These are phyloP conservation scores for Aleiodes testaceus DNA, from an alignment of 2,888 invertebrate species.

Conservation along the genomic window DNA sequence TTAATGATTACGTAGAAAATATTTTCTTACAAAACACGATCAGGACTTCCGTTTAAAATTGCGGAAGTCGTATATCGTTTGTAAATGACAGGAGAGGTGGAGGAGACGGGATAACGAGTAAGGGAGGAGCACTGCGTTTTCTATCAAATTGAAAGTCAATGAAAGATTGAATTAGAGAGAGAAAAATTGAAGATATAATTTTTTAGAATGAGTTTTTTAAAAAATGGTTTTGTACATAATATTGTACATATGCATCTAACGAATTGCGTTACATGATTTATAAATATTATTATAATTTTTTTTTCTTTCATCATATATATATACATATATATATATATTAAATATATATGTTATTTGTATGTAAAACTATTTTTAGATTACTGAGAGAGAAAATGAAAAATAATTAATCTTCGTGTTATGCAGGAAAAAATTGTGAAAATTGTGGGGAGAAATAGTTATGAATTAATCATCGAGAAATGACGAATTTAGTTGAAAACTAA, in stretches of 20 bases:
- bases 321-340: constrained; percentile 43
- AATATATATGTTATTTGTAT: constrained; percentile 49
- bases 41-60: constrained; percentile 21
- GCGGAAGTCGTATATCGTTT: constrained; percentile 17
- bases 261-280: constrained; percentile 59
- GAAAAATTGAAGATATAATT: constrained; percentile 24
- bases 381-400: constrained; percentile 22
- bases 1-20: constrained; percentile 21
- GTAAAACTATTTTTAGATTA: constrained; percentile 46
- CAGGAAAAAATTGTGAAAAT: too few species aligned
- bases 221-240: constrained; percentile 62
- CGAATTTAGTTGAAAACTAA: too few species aligned
- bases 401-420: constrained; percentile 12
- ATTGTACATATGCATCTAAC: constrained; percentile 69
- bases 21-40: constrained; percentile 10
- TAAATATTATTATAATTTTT: constrained; percentile 47
- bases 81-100: constrained; percentile 3
- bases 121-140: constrained; percentile 20
- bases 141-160: constrained; percentile 1
- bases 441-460: not conserved
- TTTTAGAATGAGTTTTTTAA: constrained; percentile 20
- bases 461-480: not conserved
- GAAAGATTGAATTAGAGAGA: constrained; percentile 22
- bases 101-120: constrained; percentile 26
- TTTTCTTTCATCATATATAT: constrained; percentile 44